phyloP scores from a whole-genome alignment of 2,113 vertebrate species.

The Engraulis encrasicolus region DNA sequence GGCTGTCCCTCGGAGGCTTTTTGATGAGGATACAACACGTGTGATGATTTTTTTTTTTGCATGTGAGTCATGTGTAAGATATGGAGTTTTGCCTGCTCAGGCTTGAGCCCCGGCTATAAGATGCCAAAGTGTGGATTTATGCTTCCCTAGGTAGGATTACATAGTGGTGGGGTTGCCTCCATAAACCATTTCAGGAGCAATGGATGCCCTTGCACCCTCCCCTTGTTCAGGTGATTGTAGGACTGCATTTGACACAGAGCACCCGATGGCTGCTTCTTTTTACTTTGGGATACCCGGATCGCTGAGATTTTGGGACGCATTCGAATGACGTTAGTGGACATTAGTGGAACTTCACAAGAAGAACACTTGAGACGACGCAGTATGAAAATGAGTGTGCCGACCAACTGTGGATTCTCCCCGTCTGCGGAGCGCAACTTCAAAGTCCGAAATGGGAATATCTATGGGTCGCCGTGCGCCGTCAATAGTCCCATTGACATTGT shows the following conservation, averaged over 20 bases:
- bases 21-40: not conserved
- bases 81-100: not conserved
- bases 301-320: not conserved
- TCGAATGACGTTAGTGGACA: not conserved
- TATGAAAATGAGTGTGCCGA: slow-evolving; percentile 75
- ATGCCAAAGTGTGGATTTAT: not conserved
- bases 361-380: slow-evolving; percentile 14
- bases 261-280: not conserved
- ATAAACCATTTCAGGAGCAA: not conserved
- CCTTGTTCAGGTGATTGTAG: not conserved
- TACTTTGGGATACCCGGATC: not conserved
- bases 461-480: slow-evolving; percentile 76
- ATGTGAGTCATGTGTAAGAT: not conserved
- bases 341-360: slow-evolving; percentile 29
- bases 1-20: too few relatives aligned
- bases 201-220: not conserved
- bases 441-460: slow-evolving; percentile 66
- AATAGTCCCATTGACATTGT: slow-evolving; percentile 81
- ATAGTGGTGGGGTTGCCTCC: slow-evolving; percentile 1
- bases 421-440: slow-evolving; percentile 64
- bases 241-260: not conserved
- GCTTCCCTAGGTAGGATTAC: not conserved
- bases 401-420: slow-evolving; percentile 67
- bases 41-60: too few relatives aligned
- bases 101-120: not conserved